Base-by-base conservation (phyloP, 2,888 invertebrate genomes). In the Plagiodera versicolora region DNA sequence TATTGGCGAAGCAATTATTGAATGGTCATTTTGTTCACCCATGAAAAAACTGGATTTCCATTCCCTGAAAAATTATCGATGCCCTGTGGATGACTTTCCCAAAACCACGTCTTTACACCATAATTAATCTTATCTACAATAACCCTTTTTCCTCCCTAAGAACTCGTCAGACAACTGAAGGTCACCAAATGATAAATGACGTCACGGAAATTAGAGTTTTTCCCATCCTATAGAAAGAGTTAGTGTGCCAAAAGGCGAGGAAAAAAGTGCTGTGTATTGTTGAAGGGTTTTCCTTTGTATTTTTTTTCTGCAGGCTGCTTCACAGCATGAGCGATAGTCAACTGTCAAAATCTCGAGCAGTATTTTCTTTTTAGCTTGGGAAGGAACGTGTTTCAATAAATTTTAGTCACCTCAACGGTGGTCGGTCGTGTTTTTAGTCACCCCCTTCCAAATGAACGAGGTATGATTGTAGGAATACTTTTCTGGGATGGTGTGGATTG, bases 11-110 rank as follows among this genome's bases (percentile, higher is more conserved):
- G n/a, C n/a, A n/a, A n/a, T n/a, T n/a, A n/a, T n/a, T n/a, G n/a
- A n/a, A n/a, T n/a, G n/a, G n/a, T n/a, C n/a, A n/a, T n/a, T n/a
- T n/a, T n/a, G n/a, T n/a, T n/a, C n/a, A n/a, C n/a, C 32, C 6
- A 32, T 32, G 11, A 2, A 32, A 2, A 32, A 32, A 32, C 32
- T 11, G n/a, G n/a, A n/a, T n/a, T n/a, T n/a, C n/a, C n/a, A n/a
- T n/a, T n/a, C n/a, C n/a, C 32, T 52, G 52, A 52, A 52, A 52
- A 52, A 52, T 39, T 35, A 52, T 52, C 52, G 5, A 1, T 19
- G 19, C 16, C 19, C 52, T 52, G 52, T 10, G 39, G 35, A 39
- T 35, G 52, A 39, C 52, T 51, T 52, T 11, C 19, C 39, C 18
- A 32, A 52, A 18, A 39, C n/a, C 35, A 19, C 28, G 39, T 52